A percentile compares a stretch with the other conserved stretches of the same genome.
phyloP scores from a whole-genome alignment of 2,113 vertebrate genomes.

The Balaeniceps rex region DNA sequence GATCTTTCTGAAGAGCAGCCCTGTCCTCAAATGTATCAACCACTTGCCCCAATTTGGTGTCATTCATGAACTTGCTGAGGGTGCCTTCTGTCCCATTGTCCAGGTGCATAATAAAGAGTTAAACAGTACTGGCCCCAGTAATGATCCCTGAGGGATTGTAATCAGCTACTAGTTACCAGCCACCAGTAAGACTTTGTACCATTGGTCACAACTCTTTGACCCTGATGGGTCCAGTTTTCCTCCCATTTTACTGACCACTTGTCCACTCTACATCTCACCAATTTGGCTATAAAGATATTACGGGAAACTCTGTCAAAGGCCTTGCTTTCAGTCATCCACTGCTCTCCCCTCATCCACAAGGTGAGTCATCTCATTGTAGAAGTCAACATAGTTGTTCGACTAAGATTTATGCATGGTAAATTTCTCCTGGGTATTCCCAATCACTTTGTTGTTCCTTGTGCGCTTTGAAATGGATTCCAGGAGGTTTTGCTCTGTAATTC shows the following conservation, averaged over 20 bases:
- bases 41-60: not conserved
- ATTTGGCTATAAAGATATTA: not conserved
- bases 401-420: not conserved
- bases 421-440: not conserved
- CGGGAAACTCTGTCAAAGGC: not conserved
- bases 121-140: not conserved
- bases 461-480: not conserved
- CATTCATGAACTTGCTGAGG: not conserved
- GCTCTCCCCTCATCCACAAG: not conserved
- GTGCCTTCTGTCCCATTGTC: not conserved
- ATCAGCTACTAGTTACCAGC: not conserved
- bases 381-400: not conserved
- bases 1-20: not conserved
- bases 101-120: not conserved
- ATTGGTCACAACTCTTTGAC: not conserved
- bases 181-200: not conserved
- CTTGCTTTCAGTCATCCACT: not conserved
- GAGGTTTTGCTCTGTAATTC: not conserved
- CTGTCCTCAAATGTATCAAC: not conserved
- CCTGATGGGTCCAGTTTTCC: not conserved
- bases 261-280: not conserved
- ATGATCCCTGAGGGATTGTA: not conserved
- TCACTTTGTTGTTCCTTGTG: fast-evolving
- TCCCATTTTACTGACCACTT: not conserved
- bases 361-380: not conserved